Percentiles rank a stretch among this genome's conserved stretches.
Conservation (phyloP, 2,113 vertebrate genomes). For the Galeopterus variegatus region DNA sequence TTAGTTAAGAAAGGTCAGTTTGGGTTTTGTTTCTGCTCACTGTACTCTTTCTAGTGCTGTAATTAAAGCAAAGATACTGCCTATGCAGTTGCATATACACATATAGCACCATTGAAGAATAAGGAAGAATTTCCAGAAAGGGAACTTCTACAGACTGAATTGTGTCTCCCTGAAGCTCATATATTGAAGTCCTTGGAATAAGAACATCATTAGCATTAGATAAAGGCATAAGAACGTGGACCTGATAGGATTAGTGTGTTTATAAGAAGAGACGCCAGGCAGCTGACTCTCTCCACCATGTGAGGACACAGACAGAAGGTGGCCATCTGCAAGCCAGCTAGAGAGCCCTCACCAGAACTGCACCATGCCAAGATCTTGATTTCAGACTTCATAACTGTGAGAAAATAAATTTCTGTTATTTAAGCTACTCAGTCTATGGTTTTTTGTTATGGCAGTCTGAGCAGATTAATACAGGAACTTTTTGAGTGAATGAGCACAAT, state of each 20-base stretch:
- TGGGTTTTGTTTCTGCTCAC: constrained; percentile 34
- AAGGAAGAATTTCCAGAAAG: background rate
- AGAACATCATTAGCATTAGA: background rate
- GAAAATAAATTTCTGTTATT: background rate
- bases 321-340: background rate
- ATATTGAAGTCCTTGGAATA: background rate
- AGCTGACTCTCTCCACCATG: background rate
- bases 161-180: background rate
- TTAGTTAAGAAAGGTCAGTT: background rate
- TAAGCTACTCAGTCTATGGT: background rate
- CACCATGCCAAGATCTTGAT: no score
- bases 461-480: background rate
- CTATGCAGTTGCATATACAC: no score
- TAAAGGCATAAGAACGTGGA: background rate
- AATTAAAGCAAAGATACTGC: background rate
- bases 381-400: background rate
- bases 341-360: background rate
- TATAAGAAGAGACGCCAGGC: background rate
- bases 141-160: background rate
- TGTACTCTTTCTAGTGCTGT: background rate
- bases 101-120: background rate
- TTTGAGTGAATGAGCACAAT: background rate
- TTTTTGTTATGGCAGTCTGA: background rate
- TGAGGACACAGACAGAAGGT: background rate
- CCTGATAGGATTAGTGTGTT: background rate